Percentiles rank a stretch among this genome's conserved stretches.
These are phyloP conservation scores for Caenorhabditis angaria DNA, from an alignment of 2,888 invertebrate species.

Conservation along the genomic window DNA sequence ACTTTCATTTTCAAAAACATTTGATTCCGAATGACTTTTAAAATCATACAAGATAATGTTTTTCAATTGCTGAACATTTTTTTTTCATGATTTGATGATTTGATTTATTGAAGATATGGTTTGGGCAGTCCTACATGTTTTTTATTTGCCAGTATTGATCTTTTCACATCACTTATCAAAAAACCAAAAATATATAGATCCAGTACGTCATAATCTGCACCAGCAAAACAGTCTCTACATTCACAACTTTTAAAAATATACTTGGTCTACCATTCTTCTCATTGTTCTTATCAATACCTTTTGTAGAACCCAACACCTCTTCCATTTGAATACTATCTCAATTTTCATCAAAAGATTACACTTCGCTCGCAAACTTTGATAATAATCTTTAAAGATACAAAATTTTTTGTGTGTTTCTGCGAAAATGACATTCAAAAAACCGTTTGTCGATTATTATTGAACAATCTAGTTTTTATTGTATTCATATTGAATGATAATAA, in stretches of 20 bases:
- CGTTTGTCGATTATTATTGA: neutral
- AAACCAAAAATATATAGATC: too few relatives aligned
- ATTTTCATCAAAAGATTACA: neutral
- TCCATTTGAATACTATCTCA: neutral
- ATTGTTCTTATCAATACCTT: neutral
- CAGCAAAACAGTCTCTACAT: too few relatives aligned
- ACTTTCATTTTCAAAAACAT: too few relatives aligned
- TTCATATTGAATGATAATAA: neutral
- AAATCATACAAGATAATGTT: too few relatives aligned
- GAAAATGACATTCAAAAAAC: neutral
- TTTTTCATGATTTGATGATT: too few relatives aligned
- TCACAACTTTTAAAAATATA: neutral
- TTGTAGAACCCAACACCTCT: neutral
- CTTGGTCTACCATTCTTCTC: neutral
- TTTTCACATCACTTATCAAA: too few relatives aligned
- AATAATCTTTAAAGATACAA: conserved; percentile 1
- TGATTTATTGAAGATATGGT: too few relatives aligned
- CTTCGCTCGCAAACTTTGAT: neutral
- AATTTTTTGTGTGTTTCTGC: neutral
- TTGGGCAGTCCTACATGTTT: too few relatives aligned
- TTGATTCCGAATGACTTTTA: too few relatives aligned
- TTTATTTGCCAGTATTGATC: too few relatives aligned
- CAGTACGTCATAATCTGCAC: too few relatives aligned
- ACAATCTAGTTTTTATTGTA: neutral
- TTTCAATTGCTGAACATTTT: too few relatives aligned